A percentile compares a stretch with the other conserved stretches of the same genome.
These are phyloP conservation scores for Hipparchia semele DNA, from an alignment of 2,888 invertebrate species.

Conservation along the genomic window DNA sequence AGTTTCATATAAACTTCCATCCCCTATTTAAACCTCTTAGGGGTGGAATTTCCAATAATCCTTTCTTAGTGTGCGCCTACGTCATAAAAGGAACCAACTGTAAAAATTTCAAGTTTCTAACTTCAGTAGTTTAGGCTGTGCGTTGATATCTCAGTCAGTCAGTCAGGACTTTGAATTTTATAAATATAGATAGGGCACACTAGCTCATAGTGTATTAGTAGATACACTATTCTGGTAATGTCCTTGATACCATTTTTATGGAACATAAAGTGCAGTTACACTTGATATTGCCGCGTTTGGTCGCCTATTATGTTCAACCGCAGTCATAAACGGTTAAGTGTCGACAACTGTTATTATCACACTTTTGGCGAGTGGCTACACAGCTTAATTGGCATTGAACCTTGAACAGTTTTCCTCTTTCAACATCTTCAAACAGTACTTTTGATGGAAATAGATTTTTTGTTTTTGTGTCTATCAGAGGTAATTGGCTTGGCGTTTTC, in stretches of 20 bases:
- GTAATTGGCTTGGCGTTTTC: neutral
- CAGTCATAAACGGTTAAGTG: constrained; percentile 32
- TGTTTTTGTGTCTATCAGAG: neutral
- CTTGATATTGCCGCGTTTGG: constrained; percentile 37
- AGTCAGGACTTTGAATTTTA: too few species aligned
- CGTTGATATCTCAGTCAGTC: too few species aligned
- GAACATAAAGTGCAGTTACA: constrained; percentile 40
- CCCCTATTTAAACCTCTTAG: too few species aligned
- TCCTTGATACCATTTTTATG: constrained; percentile 39
- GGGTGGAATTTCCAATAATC: too few species aligned
- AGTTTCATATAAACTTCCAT: too few species aligned
- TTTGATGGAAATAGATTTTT: neutral
- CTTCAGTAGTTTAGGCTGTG: too few species aligned
- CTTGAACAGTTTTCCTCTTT: neutral
- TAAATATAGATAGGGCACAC: constrained; percentile 37
- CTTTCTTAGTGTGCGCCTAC: too few species aligned
- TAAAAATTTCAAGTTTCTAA: too few species aligned
- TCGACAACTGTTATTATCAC: constrained; percentile 27
- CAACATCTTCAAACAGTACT: neutral
- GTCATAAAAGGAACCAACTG: too few species aligned
- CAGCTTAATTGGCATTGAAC: constrained; percentile 13
- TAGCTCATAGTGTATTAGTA: constrained; percentile 47
- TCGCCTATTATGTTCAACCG: constrained; percentile 34
- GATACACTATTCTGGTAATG: constrained; percentile 45
- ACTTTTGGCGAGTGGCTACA: constrained; percentile 14